Conservation (phyloP, 2,797 vertebrate species). For the Semotilus atromaculatus region DNA sequence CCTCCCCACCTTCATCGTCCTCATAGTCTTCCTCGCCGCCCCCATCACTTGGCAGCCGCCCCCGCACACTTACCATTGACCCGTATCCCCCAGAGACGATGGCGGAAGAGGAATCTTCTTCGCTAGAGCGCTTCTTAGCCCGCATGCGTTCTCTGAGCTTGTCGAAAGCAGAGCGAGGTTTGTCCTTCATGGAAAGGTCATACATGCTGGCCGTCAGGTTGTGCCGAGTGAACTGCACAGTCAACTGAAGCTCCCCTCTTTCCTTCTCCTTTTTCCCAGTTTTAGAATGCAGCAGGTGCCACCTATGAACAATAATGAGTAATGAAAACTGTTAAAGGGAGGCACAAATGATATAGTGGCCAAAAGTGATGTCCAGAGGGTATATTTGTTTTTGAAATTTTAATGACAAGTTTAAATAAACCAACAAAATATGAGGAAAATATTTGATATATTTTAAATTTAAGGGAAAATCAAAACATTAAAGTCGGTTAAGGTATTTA, state of each 20-base stretch:
- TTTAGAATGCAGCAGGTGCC: constrained; percentile 95
- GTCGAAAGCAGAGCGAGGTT: constrained; percentile 86
- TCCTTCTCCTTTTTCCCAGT: constrained; percentile 96
- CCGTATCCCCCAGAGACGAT: constrained; percentile 83
- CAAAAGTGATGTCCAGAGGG: neutral
- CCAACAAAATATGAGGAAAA: neutral
- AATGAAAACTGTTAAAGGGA: neutral
- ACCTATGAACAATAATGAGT: constrained; percentile 75
- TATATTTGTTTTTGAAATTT: neutral
- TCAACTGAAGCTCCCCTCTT: constrained; percentile 91
- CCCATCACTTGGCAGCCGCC: constrained; percentile 75
- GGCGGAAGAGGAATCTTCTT: constrained; percentile 88
- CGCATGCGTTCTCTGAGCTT: constrained; percentile 93
- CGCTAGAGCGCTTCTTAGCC: constrained; percentile 84
- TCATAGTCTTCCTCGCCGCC: constrained; percentile 88
- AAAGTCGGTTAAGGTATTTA: neutral
- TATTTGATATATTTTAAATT: neutral
- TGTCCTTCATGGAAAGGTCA: constrained; percentile 94
- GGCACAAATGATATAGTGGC: neutral
- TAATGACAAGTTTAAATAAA: neutral
- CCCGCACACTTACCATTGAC: constrained; percentile 70
- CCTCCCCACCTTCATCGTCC: constrained; percentile 80
- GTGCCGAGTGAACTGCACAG: constrained; percentile 90
- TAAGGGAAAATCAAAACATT: neutral
- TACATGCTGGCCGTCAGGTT: constrained; percentile 98